Conservation (phyloP, 2,797 vertebrate genomes). For the Spinus pinus region DNA sequence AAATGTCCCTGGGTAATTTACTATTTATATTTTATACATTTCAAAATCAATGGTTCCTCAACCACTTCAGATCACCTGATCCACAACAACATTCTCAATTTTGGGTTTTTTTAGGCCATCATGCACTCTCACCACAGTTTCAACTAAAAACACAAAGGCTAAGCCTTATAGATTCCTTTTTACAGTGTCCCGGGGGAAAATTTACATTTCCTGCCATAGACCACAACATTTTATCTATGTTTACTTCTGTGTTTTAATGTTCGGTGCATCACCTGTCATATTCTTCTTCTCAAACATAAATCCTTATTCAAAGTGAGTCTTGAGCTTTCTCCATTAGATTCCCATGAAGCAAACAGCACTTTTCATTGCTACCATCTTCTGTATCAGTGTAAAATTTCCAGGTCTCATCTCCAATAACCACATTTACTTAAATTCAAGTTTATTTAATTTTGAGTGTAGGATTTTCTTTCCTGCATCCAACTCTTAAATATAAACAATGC, state of each 20-base stretch:
- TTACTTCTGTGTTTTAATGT: neutral
- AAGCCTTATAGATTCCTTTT: neutral
- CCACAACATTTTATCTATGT: neutral
- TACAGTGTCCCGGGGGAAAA: neutral
- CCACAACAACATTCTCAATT: neutral
- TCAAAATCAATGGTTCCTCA: constrained; percentile 3
- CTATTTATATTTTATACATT: constrained; percentile 36
- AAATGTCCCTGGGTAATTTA: neutral
- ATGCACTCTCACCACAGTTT: neutral
- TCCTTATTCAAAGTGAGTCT: neutral
- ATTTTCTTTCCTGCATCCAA: neutral
- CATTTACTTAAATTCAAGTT: neutral
- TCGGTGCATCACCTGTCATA: neutral
- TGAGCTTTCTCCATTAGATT: neutral
- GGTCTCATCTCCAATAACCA: neutral
- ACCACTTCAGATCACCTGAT: neutral
- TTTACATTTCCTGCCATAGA: neutral
- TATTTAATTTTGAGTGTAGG: neutral
- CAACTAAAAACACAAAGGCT: neutral
- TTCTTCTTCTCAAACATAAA: neutral
- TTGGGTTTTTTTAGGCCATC: neutral
- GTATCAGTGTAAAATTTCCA: neutral
- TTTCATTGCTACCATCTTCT: neutral
- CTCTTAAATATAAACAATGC: neutral
- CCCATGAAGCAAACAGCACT: neutral